These are phyloP conservation scores for Dunckerocampus dactyliophorus DNA, from an alignment of 2,113 vertebrate species.

Conservation along the genomic window DNA sequence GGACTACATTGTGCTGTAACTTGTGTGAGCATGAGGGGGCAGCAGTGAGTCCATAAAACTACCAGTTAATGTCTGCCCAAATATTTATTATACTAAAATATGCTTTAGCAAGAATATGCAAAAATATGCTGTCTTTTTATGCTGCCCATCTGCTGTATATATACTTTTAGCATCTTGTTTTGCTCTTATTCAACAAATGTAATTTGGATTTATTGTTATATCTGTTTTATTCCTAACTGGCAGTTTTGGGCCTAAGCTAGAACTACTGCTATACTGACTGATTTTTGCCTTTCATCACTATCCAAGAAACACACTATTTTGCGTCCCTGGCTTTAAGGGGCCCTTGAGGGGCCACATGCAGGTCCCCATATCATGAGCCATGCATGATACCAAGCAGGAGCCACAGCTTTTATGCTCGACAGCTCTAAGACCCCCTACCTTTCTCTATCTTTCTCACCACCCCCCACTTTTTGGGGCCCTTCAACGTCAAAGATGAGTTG, in stretches of 20 bases:
- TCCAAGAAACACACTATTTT: not conserved
- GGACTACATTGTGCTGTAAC: slow-evolving; percentile 19
- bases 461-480: slow-evolving; percentile 36
- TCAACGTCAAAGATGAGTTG: slow-evolving; percentile 55
- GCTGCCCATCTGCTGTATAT: too few relatives aligned
- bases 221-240: too few relatives aligned
- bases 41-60: slow-evolving; percentile 43
- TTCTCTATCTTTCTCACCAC: slow-evolving; percentile 21
- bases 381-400: slow-evolving; percentile 16
- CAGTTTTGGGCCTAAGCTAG: too few relatives aligned
- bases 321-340: not conserved
- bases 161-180: too few relatives aligned
- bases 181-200: too few relatives aligned
- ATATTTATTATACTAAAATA: not conserved
- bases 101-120: too few relatives aligned
- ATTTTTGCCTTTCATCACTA: not conserved
- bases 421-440: slow-evolving; percentile 45
- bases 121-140: too few relatives aligned
- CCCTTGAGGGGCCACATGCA: slow-evolving; percentile 6
- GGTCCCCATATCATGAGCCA: slow-evolving; percentile 10
- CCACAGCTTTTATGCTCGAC: slow-evolving; percentile 29
- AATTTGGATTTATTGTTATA: too few relatives aligned
- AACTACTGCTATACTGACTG: not conserved
- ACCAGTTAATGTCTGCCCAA: not conserved
- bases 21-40: slow-evolving; percentile 43